Evolutionary conservation across 2,113 vertebrate genomes (phyloP), one percentile per base, ranked within the genome.

Genomic region (Gallinago paraguaiae): DNA sequence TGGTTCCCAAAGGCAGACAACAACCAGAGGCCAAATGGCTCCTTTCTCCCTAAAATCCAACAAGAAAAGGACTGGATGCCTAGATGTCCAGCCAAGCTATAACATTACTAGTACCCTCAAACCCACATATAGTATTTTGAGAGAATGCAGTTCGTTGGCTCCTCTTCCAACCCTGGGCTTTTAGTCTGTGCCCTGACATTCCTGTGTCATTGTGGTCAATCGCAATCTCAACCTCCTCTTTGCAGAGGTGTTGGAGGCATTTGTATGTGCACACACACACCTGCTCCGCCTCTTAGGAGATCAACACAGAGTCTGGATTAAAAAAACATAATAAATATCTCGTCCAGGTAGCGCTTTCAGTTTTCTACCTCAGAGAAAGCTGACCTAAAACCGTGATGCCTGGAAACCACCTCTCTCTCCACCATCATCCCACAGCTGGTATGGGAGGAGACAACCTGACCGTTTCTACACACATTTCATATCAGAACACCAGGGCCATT

Each of bases 181-280:
- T 67, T 54, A 41, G n/a, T 17, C 41, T 57, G 31, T 33, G 41
- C 22, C 43, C 17, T 31, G 10, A 53, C 31, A 46, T 11, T 79
- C 39, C 24, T 71, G 22, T 17, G 24, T 53, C 8, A 1, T 17
- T 31, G 28, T 18, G 35, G 63, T 78, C 25, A 48, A 5, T 45
- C 43, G 7, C 43, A 17, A 30, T 59, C 27, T 53, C 57, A 51
- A 46, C 11, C 17, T 76, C 35, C 31, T 59, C 51, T 87, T 71
- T 46, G 50, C 64, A 71, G 61, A 72, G 46, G 30, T 60, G 37
- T 35, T 51, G 20, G 37, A 77, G 24, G 23, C 23, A 37, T 15
- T 57, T 7, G 35, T 54, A 27, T 2, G 2, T 2, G 7, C 10
- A 6, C 5, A 25, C 16, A 18, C 2, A 16, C 10, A 7, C 30